Evolutionary conservation across 2,888 invertebrate species (phyloP), one percentile per base, ranked within the genome.

Genomic region (Callinectes sapidus): DNA sequence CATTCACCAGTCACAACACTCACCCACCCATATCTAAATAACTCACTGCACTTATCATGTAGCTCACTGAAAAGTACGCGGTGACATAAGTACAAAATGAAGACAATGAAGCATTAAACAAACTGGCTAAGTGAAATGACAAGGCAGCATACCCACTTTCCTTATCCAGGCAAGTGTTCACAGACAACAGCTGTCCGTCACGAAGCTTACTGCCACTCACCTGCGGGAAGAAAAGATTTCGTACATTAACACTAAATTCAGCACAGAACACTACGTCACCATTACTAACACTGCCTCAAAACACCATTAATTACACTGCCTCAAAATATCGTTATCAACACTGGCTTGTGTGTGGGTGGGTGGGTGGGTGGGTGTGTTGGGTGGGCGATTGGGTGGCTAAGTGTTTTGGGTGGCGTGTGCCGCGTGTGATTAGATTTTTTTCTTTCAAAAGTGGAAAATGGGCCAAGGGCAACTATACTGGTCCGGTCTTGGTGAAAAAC

Each of bases 361-460:
- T 71, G 71, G 28, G 71, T 71, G 71, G 28, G 71, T 71, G 71
- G 28, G 71, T 71, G 71, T 71, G 71, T 71, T n/a, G n/a, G n/a
- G n/a, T n/a, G n/a, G n/a, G n/a, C n/a, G n/a, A n/a, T n/a, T n/a
- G n/a, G n/a, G n/a, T n/a, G n/a, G n/a, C n/a, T n/a, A n/a, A n/a
- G n/a, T n/a, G n/a, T n/a, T n/a, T n/a, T n/a, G n/a, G n/a, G n/a
- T n/a, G n/a, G n/a, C n/a, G n/a, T n/a, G n/a, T n/a, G n/a, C n/a
- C n/a, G n/a, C n/a, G n/a, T n/a, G n/a, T n/a, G n/a, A n/a, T n/a
- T n/a, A n/a, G n/a, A n/a, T n/a, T n/a, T n/a, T n/a, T n/a, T n/a
- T n/a, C n/a, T n/a, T n/a, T n/a, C n/a, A n/a, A n/a, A n/a, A n/a
- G n/a, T n/a, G n/a, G n/a, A n/a, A n/a, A n/a, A n/a, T n/a, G n/a